Conservation (phyloP, 2,797 vertebrate species). For the Natrix natrix region DNA sequence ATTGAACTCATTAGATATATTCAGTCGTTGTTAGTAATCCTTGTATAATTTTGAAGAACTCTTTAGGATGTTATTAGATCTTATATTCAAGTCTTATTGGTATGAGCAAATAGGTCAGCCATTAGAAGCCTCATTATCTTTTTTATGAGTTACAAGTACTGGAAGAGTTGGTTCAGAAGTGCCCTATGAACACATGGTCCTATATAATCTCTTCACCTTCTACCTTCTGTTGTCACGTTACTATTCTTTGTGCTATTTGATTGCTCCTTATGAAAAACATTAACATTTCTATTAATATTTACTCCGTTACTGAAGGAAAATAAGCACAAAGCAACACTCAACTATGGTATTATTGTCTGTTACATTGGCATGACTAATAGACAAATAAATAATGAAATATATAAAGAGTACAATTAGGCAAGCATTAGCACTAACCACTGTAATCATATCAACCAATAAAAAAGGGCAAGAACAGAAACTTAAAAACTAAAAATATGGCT, state of each 20-base stretch:
- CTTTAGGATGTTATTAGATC: not conserved
- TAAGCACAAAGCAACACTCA: not conserved
- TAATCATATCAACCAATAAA: not conserved
- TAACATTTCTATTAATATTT: not conserved
- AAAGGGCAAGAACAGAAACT: not conserved
- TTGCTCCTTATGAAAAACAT: not conserved
- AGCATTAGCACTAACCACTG: not conserved
- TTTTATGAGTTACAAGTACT: not conserved
- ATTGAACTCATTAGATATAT: conserved; percentile 24
- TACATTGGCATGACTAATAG: not conserved
- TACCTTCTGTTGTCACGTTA: not conserved
- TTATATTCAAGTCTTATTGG: not conserved
- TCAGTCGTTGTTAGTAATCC: not conserved
- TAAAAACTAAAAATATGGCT: not conserved
- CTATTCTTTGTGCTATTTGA: not conserved
- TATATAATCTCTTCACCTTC: not conserved
- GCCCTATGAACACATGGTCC: not conserved
- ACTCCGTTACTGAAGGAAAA: not conserved
- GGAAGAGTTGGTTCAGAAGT: not conserved
- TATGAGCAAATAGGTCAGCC: not conserved
- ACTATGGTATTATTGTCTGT: not conserved
- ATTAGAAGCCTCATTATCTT: conserved; percentile 5
- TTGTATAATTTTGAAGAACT: conserved; percentile 15
- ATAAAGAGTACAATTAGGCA: not conserved
- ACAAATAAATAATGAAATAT: not conserved